A percentile compares a stretch with the other conserved stretches of the same genome.
Conservation (phyloP, 2,888 invertebrate species). For the Drosophila nr. fundita region DNA sequence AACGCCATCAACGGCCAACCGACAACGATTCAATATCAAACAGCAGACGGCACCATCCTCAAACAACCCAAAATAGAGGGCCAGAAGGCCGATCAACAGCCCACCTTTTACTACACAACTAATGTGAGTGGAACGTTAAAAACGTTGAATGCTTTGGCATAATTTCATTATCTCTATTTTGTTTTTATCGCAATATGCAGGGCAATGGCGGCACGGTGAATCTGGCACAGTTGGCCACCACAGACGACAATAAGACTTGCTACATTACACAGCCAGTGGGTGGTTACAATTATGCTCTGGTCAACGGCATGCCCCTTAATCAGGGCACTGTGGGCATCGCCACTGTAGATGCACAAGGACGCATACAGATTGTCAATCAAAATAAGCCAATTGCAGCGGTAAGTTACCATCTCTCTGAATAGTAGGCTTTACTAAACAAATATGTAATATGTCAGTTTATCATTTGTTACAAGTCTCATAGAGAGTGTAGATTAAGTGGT, state of each 20-base stretch:
- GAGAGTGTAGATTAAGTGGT: not conserved
- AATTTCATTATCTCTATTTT: not conserved
- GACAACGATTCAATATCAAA: slow-evolving; percentile 89
- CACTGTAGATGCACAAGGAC: slow-evolving; percentile 84
- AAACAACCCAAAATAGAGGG: slow-evolving; percentile 88
- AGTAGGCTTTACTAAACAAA: not conserved
- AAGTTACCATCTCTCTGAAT: slow-evolving; percentile 36
- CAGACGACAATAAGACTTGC: slow-evolving; percentile 89
- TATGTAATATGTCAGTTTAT: not conserved
- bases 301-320: slow-evolving; percentile 93
- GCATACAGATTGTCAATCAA: slow-evolving; percentile 85
- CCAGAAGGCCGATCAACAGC: slow-evolving; percentile 87
- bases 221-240: slow-evolving; percentile 87
- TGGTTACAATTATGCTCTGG: slow-evolving; percentile 91
- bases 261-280: slow-evolving; percentile 91
- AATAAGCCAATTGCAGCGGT: slow-evolving; percentile 84
- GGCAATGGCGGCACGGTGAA: slow-evolving; percentile 88
- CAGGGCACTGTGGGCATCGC: slow-evolving; percentile 86
- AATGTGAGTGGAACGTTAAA: slow-evolving; percentile 70
- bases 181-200: slow-evolving; percentile 41
- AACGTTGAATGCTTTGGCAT: not conserved
- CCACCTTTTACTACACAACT: slow-evolving; percentile 89
- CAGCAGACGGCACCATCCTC: slow-evolving; percentile 88
- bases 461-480: not conserved
- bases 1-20: slow-evolving; percentile 88